Evolutionary conservation across 1,140 invertebrate genomes (phyloP), one percentile per base, ranked within the genome.

Genomic region (Nylanderia fulva): DNA sequence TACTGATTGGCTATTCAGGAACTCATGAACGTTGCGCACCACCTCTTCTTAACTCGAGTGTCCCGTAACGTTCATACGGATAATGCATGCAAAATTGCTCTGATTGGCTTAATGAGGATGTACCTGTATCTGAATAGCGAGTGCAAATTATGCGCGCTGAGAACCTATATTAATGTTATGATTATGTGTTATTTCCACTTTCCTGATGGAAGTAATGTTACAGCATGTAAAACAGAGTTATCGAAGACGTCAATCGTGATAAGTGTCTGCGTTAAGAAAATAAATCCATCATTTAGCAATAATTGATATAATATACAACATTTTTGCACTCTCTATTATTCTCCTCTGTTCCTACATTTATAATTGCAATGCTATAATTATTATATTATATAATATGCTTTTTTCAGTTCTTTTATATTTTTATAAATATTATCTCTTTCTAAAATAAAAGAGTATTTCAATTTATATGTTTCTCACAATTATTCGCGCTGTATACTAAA

Each of bases 51-150:
- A 24, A 76, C 60, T 84, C 29, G 9, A 72, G 45, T 79, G 80
- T 79, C 66, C 63, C 69, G 69, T 75, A 58, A 79, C 24, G 86
- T 71, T 80, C 68, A 52, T 79, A 86, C 60, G 60, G 75, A 71
- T 86, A 84, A 90, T 88, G 82, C 85, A 89, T 89, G 86, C 89
- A 87, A 91, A 87, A 80, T 87, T 63, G 11, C 64, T 68, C 87
- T 72, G 89, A 91, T 89, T 86, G 54, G 72, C 48, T 90, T 90
- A 90, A 90, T 83, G 80, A 90, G 89, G 89, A 90, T 90, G 82
- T 89, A 83, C 86, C 75, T 33, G 58, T 58, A 85, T 90, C 77
- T 86, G 86, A 86, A 90, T 90, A 88, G 77, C 88, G 64, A 68
- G 86, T 85, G 86, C 54, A 71, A 90, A 90, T 90, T 88, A 88